phyloP scores from a whole-genome alignment of 2,113 vertebrate species.

The Hippocampus abdominalis region DNA sequence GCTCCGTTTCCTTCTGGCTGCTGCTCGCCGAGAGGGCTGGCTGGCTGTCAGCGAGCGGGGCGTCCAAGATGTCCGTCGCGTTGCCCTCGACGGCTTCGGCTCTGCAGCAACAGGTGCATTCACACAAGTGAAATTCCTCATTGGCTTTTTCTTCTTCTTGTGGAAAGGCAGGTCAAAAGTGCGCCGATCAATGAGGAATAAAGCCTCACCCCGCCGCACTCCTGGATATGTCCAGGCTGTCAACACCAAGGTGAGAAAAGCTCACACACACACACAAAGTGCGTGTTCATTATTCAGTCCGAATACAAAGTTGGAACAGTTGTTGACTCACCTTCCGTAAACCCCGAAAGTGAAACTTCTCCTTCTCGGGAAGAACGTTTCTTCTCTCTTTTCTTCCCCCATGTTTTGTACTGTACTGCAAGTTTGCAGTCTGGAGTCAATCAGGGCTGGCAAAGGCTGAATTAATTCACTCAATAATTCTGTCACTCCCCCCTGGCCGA shows the following conservation, averaged over 20 bases:
- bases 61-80: constrained; percentile 70
- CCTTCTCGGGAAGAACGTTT: constrained; percentile 74
- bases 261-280: background rate
- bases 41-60: constrained; percentile 63
- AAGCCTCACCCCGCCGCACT: constrained; percentile 58
- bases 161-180: constrained; percentile 5
- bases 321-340: constrained; percentile 75
- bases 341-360: constrained; percentile 76
- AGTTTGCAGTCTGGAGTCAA: constrained; percentile 68
- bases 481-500: constrained; percentile 66
- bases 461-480: constrained; percentile 70
- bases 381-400: constrained; percentile 60
- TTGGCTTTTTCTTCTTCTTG: background rate
- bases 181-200: constrained; percentile 8
- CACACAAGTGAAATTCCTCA: constrained; percentile 9
- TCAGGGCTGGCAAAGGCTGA: constrained; percentile 68
- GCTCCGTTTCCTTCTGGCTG: constrained; percentile 79
- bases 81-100: constrained; percentile 53
- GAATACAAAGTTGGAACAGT: background rate
- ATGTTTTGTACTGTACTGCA: constrained; percentile 52
- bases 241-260: constrained; percentile 45
- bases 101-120: constrained; percentile 57
- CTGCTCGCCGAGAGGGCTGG: constrained; percentile 59
- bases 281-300: background rate
- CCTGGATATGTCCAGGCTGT: constrained; percentile 51